phyloP scores from a whole-genome alignment of 2,888 invertebrate species.

The Eurois occulta region DNA sequence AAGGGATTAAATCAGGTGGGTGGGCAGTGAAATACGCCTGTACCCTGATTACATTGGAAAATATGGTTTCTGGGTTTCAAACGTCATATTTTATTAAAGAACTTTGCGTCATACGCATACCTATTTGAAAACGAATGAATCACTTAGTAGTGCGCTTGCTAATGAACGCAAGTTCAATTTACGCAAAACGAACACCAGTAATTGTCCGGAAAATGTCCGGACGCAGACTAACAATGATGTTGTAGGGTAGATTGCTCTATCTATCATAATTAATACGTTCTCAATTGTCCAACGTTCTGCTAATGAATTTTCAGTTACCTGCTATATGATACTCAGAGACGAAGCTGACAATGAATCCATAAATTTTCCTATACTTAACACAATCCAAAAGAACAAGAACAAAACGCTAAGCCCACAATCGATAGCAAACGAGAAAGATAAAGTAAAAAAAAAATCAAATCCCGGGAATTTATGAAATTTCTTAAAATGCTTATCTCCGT shows the following conservation, averaged over 20 bases:
- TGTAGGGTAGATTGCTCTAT: conserved; percentile 17
- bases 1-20: conserved; percentile 51
- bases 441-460: conserved; percentile 49
- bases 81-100: conserved; percentile 17
- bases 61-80: conserved; percentile 9
- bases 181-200: conserved; percentile 20
- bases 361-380: conserved; percentile 44
- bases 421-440: conserved; percentile 53
- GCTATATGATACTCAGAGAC: neutral
- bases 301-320: conserved; percentile 26
- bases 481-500: conserved; percentile 64
- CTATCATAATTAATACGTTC: conserved; percentile 29
- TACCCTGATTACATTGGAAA: conserved; percentile 23
- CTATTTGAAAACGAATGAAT: conserved; percentile 27
- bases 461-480: conserved; percentile 60
- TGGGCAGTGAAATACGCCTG: conserved; percentile 42
- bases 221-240: conserved; percentile 17
- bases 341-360: conserved; percentile 12
- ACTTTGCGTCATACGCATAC: neutral
- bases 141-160: conserved; percentile 12
- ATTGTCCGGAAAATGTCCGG: conserved; percentile 33
- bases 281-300: conserved; percentile 8
- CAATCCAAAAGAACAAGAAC: conserved; percentile 34
- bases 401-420: conserved; percentile 41
- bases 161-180: conserved; percentile 32